Percentiles rank a stretch among this genome's conserved stretches.
These are phyloP conservation scores for Bembecia ichneumoniformis DNA, from an alignment of 2,888 invertebrate genomes.

Conservation along the genomic window DNA sequence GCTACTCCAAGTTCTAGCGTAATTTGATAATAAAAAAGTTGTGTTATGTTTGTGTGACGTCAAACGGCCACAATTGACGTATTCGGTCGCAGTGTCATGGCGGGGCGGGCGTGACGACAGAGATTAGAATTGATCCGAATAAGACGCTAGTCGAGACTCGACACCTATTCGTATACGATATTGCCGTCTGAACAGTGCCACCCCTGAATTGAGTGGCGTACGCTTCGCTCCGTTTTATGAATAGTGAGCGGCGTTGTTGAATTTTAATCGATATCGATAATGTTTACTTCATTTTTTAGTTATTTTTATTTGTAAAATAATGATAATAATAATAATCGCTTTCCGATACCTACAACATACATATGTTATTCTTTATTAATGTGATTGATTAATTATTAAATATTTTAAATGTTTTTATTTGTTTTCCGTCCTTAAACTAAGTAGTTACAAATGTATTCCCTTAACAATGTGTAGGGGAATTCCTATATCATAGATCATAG, in stretches of 20 bases:
- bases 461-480: no score
- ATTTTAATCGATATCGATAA: constrained; percentile 3
- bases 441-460: no score
- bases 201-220: constrained; percentile 42
- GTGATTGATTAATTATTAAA: no score
- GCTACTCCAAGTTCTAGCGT: no score
- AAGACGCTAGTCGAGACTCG: constrained; percentile 30
- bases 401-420: no score
- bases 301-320: constrained; percentile 4
- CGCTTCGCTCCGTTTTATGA: constrained; percentile 13
- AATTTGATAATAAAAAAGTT: neutral
- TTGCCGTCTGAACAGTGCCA: constrained; percentile 50
- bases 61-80: constrained; percentile 22
- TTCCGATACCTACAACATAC: no score
- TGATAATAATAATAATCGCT: neutral
- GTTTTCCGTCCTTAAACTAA: no score
- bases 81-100: constrained; percentile 16
- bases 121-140: constrained; percentile 54
- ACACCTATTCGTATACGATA: constrained; percentile 48
- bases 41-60: constrained; percentile 30
- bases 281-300: neutral
- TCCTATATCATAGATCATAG: no score
- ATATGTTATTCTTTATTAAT: no score
- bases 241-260: neutral
- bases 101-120: constrained; percentile 37